A percentile compares a stretch with the other conserved stretches of the same genome.
These are phyloP conservation scores for Rhegmatorhina hoffmannsi DNA, from an alignment of 2,113 vertebrate species.

Conservation along the genomic window DNA sequence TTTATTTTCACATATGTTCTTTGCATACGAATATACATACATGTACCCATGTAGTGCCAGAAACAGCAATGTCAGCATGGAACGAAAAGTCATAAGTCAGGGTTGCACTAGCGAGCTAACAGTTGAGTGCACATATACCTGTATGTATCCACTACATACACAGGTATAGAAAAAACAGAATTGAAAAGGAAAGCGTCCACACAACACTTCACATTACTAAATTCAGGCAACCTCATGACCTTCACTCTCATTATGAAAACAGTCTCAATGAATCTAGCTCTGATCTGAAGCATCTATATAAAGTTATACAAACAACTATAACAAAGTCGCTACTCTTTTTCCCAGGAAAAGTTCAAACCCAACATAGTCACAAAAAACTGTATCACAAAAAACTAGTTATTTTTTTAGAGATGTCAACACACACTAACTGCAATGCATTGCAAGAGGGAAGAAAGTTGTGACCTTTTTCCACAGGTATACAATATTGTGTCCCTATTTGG, in stretches of 20 bases:
- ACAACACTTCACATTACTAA: not conserved
- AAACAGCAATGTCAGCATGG: not conserved
- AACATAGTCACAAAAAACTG: not conserved
- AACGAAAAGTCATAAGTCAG: not conserved
- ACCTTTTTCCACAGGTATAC: not conserved
- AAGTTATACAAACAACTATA: not conserved
- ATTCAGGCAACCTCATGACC: not conserved
- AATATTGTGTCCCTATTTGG: not conserved
- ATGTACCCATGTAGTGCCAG: accelerated
- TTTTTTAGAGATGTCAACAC: not conserved
- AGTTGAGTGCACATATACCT: not conserved
- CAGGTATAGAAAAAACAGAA: not conserved
- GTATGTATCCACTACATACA: accelerated
- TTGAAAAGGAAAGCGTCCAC: not conserved
- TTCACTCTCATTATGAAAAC: not conserved
- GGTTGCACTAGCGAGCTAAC: not conserved
- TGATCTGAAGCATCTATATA: not conserved
- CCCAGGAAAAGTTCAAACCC: not conserved
- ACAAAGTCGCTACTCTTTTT: not conserved
- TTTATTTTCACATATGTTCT: not conserved
- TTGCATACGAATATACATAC: not conserved
- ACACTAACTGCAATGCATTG: not conserved
- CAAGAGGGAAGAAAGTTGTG: not conserved
- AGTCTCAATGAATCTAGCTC: not conserved
- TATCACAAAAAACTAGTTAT: not conserved